Percentiles rank a stretch among this genome's conserved stretches.
Evolutionary conservation across 1,140 invertebrate species (phyloP).

Genomic region (Triops cancriformis): DNA sequence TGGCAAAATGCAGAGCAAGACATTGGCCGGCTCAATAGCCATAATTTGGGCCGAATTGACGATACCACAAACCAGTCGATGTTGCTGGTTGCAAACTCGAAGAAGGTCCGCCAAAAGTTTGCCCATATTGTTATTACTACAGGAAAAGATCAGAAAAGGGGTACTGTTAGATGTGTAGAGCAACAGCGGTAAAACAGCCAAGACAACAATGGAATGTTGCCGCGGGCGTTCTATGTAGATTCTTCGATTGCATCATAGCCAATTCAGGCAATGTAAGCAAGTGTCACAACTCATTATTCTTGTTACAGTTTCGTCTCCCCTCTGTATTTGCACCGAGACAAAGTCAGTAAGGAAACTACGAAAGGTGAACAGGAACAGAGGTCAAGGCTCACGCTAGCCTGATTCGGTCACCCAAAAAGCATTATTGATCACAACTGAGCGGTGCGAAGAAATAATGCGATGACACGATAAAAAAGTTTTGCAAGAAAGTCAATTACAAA

Average conservation of each 20-base stretch:
- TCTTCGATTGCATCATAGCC: background rate
- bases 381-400: background rate
- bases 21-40: background rate
- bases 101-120: background rate
- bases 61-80: background rate
- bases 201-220: background rate
- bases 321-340: background rate
- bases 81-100: background rate
- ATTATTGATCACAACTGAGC: background rate
- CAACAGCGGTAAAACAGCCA: too few relatives aligned
- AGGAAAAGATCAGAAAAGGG: background rate
- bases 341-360: background rate
- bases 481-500: too few relatives aligned
- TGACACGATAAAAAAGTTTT: background rate
- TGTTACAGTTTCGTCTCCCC: background rate
- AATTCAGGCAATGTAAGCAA: background rate
- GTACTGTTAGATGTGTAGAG: too few relatives aligned
- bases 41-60: conserved; percentile 1
- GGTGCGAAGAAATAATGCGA: background rate
- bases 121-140: background rate
- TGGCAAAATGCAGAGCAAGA: background rate
- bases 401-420: background rate
- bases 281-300: background rate
- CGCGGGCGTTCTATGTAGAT: background rate
- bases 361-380: background rate